phyloP scores from a whole-genome alignment of 2,888 invertebrate genomes.

The Netelia inedita region DNA sequence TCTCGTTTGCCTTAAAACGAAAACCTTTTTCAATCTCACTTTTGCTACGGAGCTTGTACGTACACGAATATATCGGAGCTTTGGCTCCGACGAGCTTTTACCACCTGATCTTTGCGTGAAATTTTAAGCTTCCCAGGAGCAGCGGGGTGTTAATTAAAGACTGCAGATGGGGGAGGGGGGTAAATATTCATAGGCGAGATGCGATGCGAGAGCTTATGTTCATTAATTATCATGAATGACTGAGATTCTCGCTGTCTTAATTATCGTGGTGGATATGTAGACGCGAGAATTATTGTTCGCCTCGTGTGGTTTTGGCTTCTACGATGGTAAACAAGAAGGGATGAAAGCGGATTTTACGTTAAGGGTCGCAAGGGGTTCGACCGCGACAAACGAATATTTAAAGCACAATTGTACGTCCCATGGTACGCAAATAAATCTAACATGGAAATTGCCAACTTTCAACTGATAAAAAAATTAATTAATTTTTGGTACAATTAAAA shows the following conservation, averaged over 20 bases:
- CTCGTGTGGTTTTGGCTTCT: not conserved
- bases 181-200: constrained; percentile 25
- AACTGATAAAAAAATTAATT: not conserved
- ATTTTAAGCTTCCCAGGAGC: constrained; percentile 8
- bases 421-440: not conserved
- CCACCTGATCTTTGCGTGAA: constrained; percentile 21
- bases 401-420: not conserved
- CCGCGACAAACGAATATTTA: constrained; percentile 40
- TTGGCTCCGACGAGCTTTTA: not conserved
- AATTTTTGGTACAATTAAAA: too few relatives aligned
- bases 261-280: constrained; percentile 18
- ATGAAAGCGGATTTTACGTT: not conserved
- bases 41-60: not conserved
- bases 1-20: constrained; percentile 61
- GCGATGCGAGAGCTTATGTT: constrained; percentile 25
- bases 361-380: constrained; percentile 2
- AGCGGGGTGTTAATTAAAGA: constrained; percentile 29
- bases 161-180: not conserved
- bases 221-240: constrained; percentile 31
- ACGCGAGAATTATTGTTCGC: constrained; percentile 5
- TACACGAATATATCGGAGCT: not conserved
- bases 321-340: constrained; percentile 7
- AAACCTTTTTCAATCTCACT: constrained; percentile 56
- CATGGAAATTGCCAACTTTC: not conserved
- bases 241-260: constrained; percentile 41